phyloP scores from a whole-genome alignment of 1,140 invertebrate genomes.

The Hyles euphorbiae region DNA sequence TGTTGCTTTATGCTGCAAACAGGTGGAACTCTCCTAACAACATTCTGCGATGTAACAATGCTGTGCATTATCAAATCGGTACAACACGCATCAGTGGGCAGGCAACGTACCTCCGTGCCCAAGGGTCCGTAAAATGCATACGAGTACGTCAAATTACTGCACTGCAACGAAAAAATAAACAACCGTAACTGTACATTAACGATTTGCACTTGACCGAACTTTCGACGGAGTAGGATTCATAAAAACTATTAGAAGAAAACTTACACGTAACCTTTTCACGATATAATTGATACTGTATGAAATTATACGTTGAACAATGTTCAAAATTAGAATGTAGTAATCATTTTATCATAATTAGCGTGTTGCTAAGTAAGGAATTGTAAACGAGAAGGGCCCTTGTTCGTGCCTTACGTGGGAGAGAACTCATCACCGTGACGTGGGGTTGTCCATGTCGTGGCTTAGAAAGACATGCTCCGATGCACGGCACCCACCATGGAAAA shows the following conservation, averaged over 20 bases:
- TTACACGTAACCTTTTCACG: no score
- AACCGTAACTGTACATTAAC: no score
- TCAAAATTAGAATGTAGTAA: no score
- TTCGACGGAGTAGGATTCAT: neutral
- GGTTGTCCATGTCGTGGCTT: constrained; percentile 65
- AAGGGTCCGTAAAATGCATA: constrained; percentile 58
- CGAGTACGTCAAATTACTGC: constrained; percentile 14
- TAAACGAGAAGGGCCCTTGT: neutral
- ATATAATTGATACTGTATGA: no score
- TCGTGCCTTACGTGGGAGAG: constrained; percentile 6
- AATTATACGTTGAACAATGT: no score
- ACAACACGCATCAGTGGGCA: constrained; percentile 44
- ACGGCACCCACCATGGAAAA: constrained; percentile 41
- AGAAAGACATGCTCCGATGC: constrained; percentile 57
- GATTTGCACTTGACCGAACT: constrained; percentile 1
- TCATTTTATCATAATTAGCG: no score
- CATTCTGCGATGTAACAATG: constrained; percentile 29
- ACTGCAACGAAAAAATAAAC: constrained; percentile 3
- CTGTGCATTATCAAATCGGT: constrained; percentile 53
- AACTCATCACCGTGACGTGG: constrained; percentile 63
- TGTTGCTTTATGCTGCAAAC: constrained; percentile 25
- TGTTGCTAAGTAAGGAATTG: neutral
- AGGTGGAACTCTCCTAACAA: constrained; percentile 37
- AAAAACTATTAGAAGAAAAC: neutral
- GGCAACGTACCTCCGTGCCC: constrained; percentile 40